Evolutionary conservation across 1,140 invertebrate species (phyloP), one percentile per base, ranked within the genome.

Genomic region (Cydia splendana): DNA sequence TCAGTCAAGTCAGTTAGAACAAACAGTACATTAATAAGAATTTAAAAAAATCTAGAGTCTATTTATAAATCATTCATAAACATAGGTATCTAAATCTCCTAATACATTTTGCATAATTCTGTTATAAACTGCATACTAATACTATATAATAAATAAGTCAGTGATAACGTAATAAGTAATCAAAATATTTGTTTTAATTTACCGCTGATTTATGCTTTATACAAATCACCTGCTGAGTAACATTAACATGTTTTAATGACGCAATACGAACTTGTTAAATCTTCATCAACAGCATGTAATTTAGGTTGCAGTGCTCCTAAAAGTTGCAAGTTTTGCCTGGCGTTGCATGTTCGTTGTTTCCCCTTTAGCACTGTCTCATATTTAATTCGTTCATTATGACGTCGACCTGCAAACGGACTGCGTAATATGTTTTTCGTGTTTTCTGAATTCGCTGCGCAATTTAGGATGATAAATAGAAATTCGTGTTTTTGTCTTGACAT

Each of bases 311-410:
- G 51, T 18, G 57, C 18, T 24, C 57, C 20, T 24, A 24, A 24
- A 62, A 62, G 53, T 18, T 24, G 20, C 57, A 62, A 18, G 2
- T 5, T n/a, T 38, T 9, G n/a, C 67, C 9, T 0, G 7, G 2
- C 24, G 9, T 15, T 71, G 65, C 38, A 28, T 7, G 5, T 69
- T 3, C 28, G 13, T 30, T 71, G 67, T 38, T 42, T 71, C 18
- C 2, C 6, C 7, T 2, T 2, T 2, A 3, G 13, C 62, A 65
- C 12, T 69, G 28, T 65, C 65, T 30, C 67, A 45, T 45, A 71
- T 71, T 42, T 71, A n/a, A 45, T 71, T 12, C 28, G 30, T n/a
- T 42, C 67, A 71, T 71, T 42, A 71, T 71, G 67, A 38, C 67
- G 67, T 71, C 15, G 30, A 15, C 15, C 62, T 71, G n/a, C 9